Base-by-base conservation (phyloP, 1,140 invertebrate species). In the Drosophila kanapiae region DNA sequence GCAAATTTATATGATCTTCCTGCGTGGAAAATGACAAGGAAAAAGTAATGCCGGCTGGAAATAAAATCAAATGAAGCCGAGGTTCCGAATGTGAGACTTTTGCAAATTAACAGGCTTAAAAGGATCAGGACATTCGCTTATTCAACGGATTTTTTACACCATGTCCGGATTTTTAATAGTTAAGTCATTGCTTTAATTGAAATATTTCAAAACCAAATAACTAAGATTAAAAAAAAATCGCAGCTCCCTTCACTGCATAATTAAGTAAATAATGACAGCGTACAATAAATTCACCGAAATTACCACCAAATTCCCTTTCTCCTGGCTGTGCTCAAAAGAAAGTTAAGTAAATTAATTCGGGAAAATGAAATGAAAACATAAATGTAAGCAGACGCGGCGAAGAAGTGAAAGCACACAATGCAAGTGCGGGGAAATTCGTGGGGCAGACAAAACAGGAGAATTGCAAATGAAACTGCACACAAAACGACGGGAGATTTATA, bases 291-390 rank as follows among this genome's bases (percentile, higher is more conserved):
- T 45, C n/a, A 4, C 9, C 43, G 59, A 70, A 59, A 63, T 72
- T 40, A 77, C 48, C 78, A 49, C 61, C 49, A 83, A 72, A 72
- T 67, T 3, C 29, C 11, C 31, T 45, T 40, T 10, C 29, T 69
- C 14, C 40, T 33, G 43, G 23, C 42, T 40, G 5, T 45, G 16
- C 65, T 56, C 38, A 74, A 70, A 68, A 53, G 59, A 68, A 90
- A 78, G 51, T 75, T 90, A 71, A 38, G 63, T 80, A 71, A 80
- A 80, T 77, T 83, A 80, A 87, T 80, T 80, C 68, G 67, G 67
- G 56, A 43, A 64, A 62, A 48, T 49, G 33, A 51, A 72, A 48
- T 47, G 60, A 59, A 75, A 61, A 40, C 43, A 48, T 48, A 78
- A 78, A 85, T 64, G 47, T 40, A 78, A 77, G 62, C 62, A 68